A percentile compares a stretch with the other conserved stretches of the same genome.
Conservation (phyloP, 2,797 vertebrate genomes). For the Linurgus olivaceus region DNA sequence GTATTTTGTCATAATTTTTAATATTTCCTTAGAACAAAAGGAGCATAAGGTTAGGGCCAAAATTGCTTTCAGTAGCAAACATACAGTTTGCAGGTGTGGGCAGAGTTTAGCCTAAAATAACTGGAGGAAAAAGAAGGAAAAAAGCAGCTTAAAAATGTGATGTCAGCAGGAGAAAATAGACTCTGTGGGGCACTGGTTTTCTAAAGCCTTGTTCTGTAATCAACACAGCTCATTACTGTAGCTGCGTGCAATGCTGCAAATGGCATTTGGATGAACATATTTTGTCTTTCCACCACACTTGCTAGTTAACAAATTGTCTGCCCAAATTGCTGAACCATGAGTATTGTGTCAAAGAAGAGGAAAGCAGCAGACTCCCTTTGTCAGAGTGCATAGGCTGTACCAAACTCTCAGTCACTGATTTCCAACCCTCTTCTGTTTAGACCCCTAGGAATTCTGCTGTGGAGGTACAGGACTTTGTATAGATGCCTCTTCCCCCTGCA, state of each 20-base stretch:
- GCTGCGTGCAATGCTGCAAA: background rate
- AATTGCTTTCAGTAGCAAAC: background rate
- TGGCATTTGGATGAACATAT: background rate
- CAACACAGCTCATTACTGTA: conserved; percentile 28
- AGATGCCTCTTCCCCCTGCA: background rate
- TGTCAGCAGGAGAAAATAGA: conserved; percentile 43
- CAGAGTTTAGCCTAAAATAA: conserved; percentile 34
- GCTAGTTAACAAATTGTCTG: background rate
- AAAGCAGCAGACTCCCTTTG: conserved; percentile 8
- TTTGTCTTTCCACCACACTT: background rate
- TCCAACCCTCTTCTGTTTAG: background rate
- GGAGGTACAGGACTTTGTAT: background rate
- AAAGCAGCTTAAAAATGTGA: background rate
- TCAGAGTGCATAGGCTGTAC: background rate
- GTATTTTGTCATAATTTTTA: background rate
- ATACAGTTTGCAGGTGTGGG: conserved; percentile 12
- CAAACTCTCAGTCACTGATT: background rate
- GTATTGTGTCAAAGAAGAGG: background rate
- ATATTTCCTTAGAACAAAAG: background rate
- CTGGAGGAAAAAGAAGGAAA: background rate
- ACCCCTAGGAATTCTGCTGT: background rate
- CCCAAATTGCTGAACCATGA: background rate
- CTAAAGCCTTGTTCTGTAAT: conserved; percentile 29
- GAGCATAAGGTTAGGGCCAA: background rate
- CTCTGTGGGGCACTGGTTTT: conserved; percentile 22